These are phyloP conservation scores for Paracyprichromis sp. DNA, from an alignment of 2,113 vertebrate genomes.

Conservation along the genomic window DNA sequence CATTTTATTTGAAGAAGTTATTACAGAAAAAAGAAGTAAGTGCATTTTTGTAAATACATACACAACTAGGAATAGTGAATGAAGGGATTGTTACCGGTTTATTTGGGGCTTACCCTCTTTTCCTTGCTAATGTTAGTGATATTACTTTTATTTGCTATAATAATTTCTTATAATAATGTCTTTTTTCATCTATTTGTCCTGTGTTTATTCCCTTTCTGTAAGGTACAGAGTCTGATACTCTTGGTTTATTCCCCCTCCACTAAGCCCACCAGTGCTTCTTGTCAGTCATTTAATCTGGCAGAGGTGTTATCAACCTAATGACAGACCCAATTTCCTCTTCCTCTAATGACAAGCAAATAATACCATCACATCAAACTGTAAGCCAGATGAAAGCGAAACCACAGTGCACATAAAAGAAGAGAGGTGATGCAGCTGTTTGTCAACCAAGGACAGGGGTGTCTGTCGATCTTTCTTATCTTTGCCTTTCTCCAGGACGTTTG, in stretches of 20 bases:
- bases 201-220: neutral
- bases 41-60: neutral
- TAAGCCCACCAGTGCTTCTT: conserved; percentile 13
- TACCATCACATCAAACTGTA: conserved; percentile 36
- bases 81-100: neutral
- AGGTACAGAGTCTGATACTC: neutral
- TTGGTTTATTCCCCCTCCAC: neutral
- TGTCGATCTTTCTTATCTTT: conserved; percentile 41
- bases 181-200: neutral
- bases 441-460: conserved; percentile 15
- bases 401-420: conserved; percentile 21
- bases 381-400: conserved; percentile 41
- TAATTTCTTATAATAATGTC: neutral
- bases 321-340: conserved; percentile 54
- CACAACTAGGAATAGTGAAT: neutral
- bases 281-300: conserved; percentile 42
- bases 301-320: conserved; percentile 53
- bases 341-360: conserved; percentile 66
- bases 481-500: conserved; percentile 24
- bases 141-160: neutral
- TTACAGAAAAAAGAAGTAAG: neutral
- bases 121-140: neutral
- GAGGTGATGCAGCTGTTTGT: conserved; percentile 54
- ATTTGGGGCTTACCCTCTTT: neutral
- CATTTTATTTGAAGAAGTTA: neutral